Evolutionary conservation across 1,140 invertebrate genomes (phyloP), one percentile per base, ranked within the genome.

Genomic region (Pogonognathellus flavescens): DNA sequence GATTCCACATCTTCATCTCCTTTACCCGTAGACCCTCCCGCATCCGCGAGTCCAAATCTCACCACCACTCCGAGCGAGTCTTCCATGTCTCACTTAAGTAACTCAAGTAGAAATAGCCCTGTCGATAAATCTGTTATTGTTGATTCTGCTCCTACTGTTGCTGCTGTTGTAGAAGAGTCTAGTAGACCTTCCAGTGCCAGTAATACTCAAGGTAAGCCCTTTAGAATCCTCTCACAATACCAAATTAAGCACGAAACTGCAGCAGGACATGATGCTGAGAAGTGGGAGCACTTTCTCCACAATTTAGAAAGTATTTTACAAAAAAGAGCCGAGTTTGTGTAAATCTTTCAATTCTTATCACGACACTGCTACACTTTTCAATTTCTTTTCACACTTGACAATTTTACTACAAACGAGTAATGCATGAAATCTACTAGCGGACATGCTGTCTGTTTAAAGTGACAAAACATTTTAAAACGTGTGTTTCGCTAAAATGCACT

Each of bases 261-360:
- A 76, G 16, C 2, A 52, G 52, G 59, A 50, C n/a, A 53, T 20
- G 85, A 86, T 52, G 62, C 41, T 25, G 83, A 83, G 60, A 76
- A 85, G 25, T 88, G 88, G 88, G 82, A 89, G 84, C 88, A 89
- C 18, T 92, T 92, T 86, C 85, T 92, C 5, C 25, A 89, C 0
- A 90, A 91, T 31, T 88, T 92, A 7, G 92, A 92, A 84, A 90
- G 88, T 0, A 91, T 92, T 70, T 87, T 92, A 6, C 91, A 92
- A 84, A 91, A 89, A 80, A 90, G 91, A 86, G 87, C 86, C 16
- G 91, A 89, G 80, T 86, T 87, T 87, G 86, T 89, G 10, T 89
- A 86, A 72, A 60, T 22, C 66, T 0, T 1, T 13, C 1, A 3
- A 41, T 41, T 41, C 1, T 41, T 41, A 6, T 41, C 31, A 41